These are phyloP conservation scores for Leptodactylus fuscus DNA, from an alignment of 2,113 vertebrate species.

Conservation along the genomic window DNA sequence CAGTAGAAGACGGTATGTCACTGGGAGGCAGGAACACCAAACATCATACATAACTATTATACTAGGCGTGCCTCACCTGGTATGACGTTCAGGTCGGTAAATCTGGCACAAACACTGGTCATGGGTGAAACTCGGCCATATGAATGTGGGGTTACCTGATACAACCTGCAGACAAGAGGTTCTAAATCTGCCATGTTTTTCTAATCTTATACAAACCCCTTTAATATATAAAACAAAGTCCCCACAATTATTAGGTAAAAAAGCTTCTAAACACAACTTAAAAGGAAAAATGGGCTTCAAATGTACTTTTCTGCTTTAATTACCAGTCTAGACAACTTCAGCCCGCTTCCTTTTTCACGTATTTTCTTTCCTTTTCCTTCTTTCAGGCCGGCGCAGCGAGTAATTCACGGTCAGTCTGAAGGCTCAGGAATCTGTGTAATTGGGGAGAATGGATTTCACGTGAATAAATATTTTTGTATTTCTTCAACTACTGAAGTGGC, in stretches of 20 bases:
- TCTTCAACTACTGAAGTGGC: background rate
- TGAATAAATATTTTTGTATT: background rate
- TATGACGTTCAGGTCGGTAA: no score
- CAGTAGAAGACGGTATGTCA: no score
- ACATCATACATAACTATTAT: no score
- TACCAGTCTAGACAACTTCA: background rate
- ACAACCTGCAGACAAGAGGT: no score
- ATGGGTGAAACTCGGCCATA: no score
- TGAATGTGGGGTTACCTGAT: no score
- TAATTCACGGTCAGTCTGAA: background rate
- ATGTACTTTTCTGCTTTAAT: background rate
- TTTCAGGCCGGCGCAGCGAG: background rate
- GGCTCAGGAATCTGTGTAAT: background rate
- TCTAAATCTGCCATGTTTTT: background rate
- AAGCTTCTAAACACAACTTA: background rate
- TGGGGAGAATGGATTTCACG: background rate
- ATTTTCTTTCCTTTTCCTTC: constrained; percentile 1
- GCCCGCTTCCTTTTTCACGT: background rate
- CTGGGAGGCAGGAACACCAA: no score
- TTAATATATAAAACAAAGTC: background rate
- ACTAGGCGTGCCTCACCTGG: no score
- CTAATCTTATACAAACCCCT: background rate
- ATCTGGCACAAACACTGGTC: no score
- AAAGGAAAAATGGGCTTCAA: background rate
- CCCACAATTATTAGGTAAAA: background rate